Conservation (phyloP, 23 tunicate species). For the Styela clava region DNA sequence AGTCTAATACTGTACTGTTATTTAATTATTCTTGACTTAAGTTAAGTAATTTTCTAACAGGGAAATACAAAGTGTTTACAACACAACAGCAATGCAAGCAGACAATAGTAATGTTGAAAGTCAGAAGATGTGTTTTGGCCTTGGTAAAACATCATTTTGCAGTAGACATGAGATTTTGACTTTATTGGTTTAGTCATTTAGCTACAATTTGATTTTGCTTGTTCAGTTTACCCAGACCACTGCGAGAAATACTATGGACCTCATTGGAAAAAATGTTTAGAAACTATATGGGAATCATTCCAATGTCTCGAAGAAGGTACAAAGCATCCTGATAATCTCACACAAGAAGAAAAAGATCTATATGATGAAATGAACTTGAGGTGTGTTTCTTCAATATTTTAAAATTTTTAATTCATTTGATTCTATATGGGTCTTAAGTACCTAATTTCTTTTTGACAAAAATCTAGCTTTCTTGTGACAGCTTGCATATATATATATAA, state of each 20-base stretch:
- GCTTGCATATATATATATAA: too few relatives aligned
- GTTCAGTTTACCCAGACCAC: conserved; percentile 1
- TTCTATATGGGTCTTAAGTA: too few relatives aligned
- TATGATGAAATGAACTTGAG: conserved; percentile 5
- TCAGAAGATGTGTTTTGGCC: conserved; percentile 36
- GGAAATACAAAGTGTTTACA: not conserved
- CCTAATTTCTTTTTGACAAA: too few relatives aligned
- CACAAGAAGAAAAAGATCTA: not conserved
- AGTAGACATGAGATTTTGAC: not conserved
- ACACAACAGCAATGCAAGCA: conserved; percentile 1
- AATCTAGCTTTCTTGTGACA: too few relatives aligned
- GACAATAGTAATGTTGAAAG: conserved; percentile 14
- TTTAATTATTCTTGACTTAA: too few relatives aligned
- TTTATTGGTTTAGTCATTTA: not conserved
- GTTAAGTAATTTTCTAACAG: too few relatives aligned
- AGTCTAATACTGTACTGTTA: too few relatives aligned
- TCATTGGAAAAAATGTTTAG: conserved; percentile 22
- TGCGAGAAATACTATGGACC: conserved; percentile 34
- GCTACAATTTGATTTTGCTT: not conserved
- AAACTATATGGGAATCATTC: conserved; percentile 20
- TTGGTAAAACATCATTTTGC: conserved; percentile 12
- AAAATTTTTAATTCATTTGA: too few relatives aligned
- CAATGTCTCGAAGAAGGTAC: conserved; percentile 11
- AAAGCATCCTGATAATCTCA: not conserved
- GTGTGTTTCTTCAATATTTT: not conserved